A percentile compares a stretch with the other conserved stretches of the same genome.
Evolutionary conservation across 2,888 invertebrate species (phyloP).

Genomic region (Ophioninae sp.): DNA sequence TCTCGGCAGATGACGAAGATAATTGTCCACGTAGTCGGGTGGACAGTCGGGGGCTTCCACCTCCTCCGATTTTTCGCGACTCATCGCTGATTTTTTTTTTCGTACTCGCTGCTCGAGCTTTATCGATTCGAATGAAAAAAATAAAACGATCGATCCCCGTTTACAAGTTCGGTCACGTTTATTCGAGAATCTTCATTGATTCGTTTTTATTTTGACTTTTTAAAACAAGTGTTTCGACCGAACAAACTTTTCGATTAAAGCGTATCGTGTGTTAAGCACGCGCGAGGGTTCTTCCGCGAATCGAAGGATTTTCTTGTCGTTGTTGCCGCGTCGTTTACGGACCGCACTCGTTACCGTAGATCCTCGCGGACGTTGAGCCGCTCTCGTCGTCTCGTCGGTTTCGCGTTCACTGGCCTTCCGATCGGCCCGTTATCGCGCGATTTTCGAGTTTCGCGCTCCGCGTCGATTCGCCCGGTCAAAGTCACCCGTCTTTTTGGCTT

Average conservation of each 20-base stretch:
- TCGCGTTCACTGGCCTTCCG: not conserved
- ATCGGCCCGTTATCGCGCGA: constrained; percentile 9
- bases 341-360: constrained; percentile 29
- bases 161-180: not conserved
- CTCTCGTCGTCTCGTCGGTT: constrained; percentile 15
- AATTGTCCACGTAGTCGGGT: constrained; percentile 63
- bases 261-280: not conserved
- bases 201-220: not conserved
- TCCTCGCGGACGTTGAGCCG: constrained; percentile 1
- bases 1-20: constrained; percentile 84
- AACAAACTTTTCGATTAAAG: not conserved
- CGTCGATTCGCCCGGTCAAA: not conserved
- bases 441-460: constrained; percentile 7
- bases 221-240: not conserved
- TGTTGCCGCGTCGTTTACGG: constrained; percentile 3
- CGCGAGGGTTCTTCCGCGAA: not conserved
- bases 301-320: not conserved
- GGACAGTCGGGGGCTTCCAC: constrained; percentile 63
- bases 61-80: constrained; percentile 62
- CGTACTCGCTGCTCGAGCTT: not conserved
- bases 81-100: constrained; percentile 31
- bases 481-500: not conserved
- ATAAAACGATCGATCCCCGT: not conserved
- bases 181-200: not conserved
- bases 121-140: not conserved